Base-by-base conservation (phyloP, 2,113 vertebrate species). In the Cichladusa arquata region DNA sequence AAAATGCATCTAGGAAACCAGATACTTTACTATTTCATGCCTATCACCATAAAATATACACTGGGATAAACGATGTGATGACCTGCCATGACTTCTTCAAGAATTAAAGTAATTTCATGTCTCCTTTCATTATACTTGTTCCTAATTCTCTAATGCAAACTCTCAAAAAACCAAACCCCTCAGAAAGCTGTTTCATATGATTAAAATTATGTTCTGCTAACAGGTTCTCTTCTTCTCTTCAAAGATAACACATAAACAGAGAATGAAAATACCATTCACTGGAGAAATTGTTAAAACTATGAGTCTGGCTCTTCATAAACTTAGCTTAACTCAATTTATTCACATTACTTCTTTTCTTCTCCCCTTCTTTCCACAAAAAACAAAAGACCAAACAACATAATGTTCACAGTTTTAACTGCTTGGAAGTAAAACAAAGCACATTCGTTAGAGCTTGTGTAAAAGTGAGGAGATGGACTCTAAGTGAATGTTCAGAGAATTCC, bases 351-450 rank as follows among this genome's bases (percentile, higher is more conserved):
- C 25, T 88, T 74, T 71, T 83, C 23, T 28, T 90, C 33, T 76
- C 19, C 28, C 18, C 4, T 90, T 85, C 71, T 28, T 69, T 71
- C 19, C 23, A 53, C 31, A 57, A 84, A 84, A 29, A 29, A 78
- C 56, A 84, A 84, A 91, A 90, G 65, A 84, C n/a, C 74, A 91
- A 96, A 53, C 19, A 57, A 93, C 86, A 72, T n/a, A 70, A 83
- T 25, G 17, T 88, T 82, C 78, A 85, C 10, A 81, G 56, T 56
- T 82, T 79, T 56, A 93, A 71, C 31, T 61, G 42, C 42, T 77
- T 82, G 53, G 66, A 91, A 91, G 50, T 50, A 72, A 81, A 91
- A 25, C 33, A 91, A 91, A 91, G 36, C 28, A 58, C 40, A 53
- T 65, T 82, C 1, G 0, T 42, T 65, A 58, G 74, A 72, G 60